Base-by-base conservation (phyloP, 2,888 invertebrate genomes). In the Eristalis intricaria region DNA sequence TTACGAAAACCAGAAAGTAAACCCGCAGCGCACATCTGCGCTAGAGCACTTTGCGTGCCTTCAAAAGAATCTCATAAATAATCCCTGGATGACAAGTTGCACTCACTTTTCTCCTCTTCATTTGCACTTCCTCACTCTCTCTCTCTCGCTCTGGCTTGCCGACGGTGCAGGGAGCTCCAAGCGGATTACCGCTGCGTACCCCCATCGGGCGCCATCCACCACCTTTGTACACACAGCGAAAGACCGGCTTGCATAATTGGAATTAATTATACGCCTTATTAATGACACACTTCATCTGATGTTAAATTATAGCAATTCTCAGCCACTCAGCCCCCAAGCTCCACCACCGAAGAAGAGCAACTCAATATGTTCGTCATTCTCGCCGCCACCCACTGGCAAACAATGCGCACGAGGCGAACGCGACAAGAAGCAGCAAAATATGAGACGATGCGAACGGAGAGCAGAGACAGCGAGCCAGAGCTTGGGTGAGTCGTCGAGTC, bases 221-320 rank as follows among this genome's bases (percentile, higher is more conserved):
- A 65, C 65, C 40, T 68, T 50, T 38, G 40, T 22, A n/a, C 29
- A 13, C 61, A 61, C 40, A 65, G 60, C 19, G 56, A 40, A 26
- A 70, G 32, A 70, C 50, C 64, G 60, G 43, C 71, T 60, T 66
- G 74, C 78, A 70, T 75, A 82, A 86, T 81, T 86, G 50, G 66
- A 86, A 83, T 75, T 86, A 86, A 86, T 86, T 83, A 86, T 78
- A 75, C 74, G 60, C 38, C 70, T 75, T 78, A 79, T 83, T 78
- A 86, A 71, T 86, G 83, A 83, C 78, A 61, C 43, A 74, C 78
- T 75, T 70, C 71, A 66, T 78, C 66, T 32, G 58, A 66, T 66
- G 63, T 71, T 76, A 75, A 75, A 66, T 75, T 56, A 71, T 35
- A 50, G 40, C 69, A 64, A 70, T 26, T 26, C 26, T 3, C 26